Evolutionary conservation across 2,888 invertebrate species (phyloP).

Genomic region (Pycnomerus fuliginosus): DNA sequence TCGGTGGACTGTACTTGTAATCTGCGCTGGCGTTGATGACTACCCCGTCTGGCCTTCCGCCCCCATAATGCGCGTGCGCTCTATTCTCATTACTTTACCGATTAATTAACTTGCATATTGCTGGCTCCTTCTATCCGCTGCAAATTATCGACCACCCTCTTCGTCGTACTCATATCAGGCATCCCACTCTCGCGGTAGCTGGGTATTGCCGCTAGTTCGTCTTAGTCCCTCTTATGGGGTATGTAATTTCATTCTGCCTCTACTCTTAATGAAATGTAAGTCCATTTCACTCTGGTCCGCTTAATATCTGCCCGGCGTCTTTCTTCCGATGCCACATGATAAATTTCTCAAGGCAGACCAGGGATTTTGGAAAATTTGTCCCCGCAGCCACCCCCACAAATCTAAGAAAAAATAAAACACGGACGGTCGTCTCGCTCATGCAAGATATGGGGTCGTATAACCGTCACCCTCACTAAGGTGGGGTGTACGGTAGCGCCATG

Average conservation of each 20-base stretch:
- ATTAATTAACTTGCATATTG: constrained; percentile 57
- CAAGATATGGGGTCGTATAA: constrained; percentile 37
- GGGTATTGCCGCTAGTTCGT: constrained; percentile 33
- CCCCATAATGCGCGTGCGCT: constrained; percentile 49
- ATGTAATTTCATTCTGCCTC: constrained; percentile 57
- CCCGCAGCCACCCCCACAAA: constrained; percentile 34
- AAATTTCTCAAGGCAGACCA: constrained; percentile 37
- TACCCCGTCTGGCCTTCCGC: constrained; percentile 53
- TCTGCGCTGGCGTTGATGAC: constrained; percentile 66
- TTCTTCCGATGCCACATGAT: constrained; percentile 45
- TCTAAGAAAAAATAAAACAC: constrained; percentile 48
- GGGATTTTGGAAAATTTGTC: neutral
- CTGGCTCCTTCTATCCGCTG: constrained; percentile 52
- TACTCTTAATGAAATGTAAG: constrained; percentile 54
- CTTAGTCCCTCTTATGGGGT: constrained; percentile 50
- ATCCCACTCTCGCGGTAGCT: constrained; percentile 35
- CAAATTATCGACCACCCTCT: constrained; percentile 46
- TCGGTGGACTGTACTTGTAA: constrained; percentile 56
- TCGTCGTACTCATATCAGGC: constrained; percentile 35
- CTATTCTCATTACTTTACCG: constrained; percentile 55
- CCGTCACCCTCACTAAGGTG: constrained; percentile 38
- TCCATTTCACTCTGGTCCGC: constrained; percentile 45
- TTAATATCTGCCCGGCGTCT: constrained; percentile 38
- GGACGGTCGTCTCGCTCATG: constrained; percentile 36
- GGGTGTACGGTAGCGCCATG: constrained; percentile 50